Evolutionary conservation across 2,888 invertebrate genomes (phyloP).

Genomic region (Nymphalis c-album): DNA sequence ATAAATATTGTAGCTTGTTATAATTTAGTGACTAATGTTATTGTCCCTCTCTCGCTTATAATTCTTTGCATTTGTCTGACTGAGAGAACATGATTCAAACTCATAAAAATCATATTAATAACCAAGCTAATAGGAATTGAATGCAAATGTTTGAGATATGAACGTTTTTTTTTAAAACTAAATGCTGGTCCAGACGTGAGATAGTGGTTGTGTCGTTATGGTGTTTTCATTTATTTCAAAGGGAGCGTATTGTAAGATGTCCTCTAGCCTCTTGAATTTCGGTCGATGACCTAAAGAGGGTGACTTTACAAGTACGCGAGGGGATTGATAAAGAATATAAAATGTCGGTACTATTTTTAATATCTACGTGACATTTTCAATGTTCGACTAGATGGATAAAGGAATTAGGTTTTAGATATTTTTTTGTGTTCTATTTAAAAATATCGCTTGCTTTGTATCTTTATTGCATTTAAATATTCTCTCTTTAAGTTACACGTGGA

Average conservation of each 20-base stretch:
- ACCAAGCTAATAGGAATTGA: background rate
- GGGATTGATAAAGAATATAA: conserved; percentile 33
- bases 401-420: background rate
- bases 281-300: conserved; percentile 44
- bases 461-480: too few relatives aligned
- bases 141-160: background rate
- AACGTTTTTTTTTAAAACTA: background rate
- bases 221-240: conserved; percentile 42
- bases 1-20: background rate
- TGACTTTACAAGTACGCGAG: conserved; percentile 37
- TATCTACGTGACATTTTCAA: conserved; percentile 18
- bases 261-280: conserved; percentile 42
- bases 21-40: background rate
- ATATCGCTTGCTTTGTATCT: too few relatives aligned
- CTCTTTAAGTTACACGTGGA: too few relatives aligned
- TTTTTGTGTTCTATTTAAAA: background rate
- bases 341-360: conserved; percentile 28
- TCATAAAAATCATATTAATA: background rate
- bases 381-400: background rate
- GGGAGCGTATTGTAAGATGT: conserved; percentile 39
- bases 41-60: background rate
- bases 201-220: conserved; percentile 18
- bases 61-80: background rate
- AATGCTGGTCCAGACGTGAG: conserved; percentile 7
- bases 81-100: background rate